phyloP scores from a whole-genome alignment of 2,113 vertebrate genomes.

The Asarcornis scutulata region DNA sequence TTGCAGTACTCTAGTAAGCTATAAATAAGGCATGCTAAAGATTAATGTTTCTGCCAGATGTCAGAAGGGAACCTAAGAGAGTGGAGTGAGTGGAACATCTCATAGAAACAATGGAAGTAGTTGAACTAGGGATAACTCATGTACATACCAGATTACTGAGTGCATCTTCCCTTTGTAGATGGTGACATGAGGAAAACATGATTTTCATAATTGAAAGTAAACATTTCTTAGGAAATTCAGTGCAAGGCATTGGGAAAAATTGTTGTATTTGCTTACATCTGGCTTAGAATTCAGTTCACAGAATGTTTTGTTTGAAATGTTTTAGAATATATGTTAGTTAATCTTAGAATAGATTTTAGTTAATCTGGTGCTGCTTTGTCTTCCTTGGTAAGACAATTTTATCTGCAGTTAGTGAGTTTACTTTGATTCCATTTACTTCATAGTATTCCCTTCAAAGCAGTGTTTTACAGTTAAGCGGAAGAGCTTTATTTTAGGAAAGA shows the following conservation, averaged over 20 bases:
- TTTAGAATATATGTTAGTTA: background rate
- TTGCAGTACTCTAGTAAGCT: background rate
- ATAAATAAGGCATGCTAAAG: background rate
- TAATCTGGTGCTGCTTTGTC: background rate
- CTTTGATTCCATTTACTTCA: background rate
- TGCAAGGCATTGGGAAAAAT: background rate
- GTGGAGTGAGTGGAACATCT: background rate
- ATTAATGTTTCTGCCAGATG: rapidly evolving
- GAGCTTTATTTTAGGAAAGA: background rate
- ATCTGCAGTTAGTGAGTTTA: background rate
- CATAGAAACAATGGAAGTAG: background rate
- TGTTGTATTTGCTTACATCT: background rate
- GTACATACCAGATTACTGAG: background rate
- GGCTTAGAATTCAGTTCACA: background rate
- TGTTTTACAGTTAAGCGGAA: background rate
- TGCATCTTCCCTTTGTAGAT: background rate
- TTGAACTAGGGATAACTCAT: background rate
- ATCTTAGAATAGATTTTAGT: background rate
- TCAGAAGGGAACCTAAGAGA: background rate
- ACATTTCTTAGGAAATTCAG: constrained; percentile 1
- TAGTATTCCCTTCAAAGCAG: background rate
- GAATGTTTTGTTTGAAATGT: background rate
- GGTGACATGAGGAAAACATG: background rate
- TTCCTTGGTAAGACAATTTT: background rate
- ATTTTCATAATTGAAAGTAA: background rate